phyloP scores from a whole-genome alignment of 2,888 invertebrate genomes.

The Drosophila fulvimacula region DNA sequence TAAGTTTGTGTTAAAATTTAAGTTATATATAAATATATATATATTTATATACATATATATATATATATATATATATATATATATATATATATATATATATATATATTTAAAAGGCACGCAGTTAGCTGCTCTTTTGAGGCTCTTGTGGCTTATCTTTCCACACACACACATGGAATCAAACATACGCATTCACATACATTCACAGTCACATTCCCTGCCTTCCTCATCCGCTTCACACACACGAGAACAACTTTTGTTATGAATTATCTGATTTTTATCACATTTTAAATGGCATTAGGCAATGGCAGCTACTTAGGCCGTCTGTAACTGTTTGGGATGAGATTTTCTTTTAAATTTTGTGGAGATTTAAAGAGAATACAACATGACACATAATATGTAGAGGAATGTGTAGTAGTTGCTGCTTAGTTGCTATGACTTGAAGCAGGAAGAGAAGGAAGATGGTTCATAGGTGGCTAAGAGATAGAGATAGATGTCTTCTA shows the following conservation, averaged over 20 bases:
- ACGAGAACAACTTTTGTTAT: conserved; percentile 9
- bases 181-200: not conserved
- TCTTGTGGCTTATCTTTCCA: not conserved
- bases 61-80: no score
- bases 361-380: not conserved
- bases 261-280: conserved; percentile 1
- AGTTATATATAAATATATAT: not conserved
- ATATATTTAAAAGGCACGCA: no score
- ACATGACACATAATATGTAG: no score
- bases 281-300: conserved; percentile 3
- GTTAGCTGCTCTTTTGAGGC: not conserved
- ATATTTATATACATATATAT: no score
- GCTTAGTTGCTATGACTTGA: no score
- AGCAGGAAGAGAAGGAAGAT: no score
- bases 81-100: no score
- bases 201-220: not conserved
- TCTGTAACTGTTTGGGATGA: not conserved
- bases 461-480: no score
- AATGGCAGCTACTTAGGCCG: not conserved
- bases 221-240: not conserved
- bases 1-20: no score
- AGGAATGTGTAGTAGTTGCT: no score
- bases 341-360: not conserved
- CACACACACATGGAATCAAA: not conserved
- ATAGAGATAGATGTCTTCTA: not conserved